phyloP scores from a whole-genome alignment of 2,113 vertebrate species.

The Pardalotus punctatus region DNA sequence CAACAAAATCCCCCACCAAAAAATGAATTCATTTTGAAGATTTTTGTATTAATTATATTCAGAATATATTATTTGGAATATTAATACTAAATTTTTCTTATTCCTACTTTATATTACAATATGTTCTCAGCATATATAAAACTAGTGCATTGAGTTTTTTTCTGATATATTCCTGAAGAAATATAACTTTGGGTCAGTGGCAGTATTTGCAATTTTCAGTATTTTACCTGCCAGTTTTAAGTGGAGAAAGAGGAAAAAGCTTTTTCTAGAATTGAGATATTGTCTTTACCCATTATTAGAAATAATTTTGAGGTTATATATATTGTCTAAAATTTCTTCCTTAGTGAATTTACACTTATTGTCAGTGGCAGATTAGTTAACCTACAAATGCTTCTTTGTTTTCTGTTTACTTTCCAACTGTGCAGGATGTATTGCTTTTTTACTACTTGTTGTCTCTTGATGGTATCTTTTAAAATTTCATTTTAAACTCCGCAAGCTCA shows the following conservation, averaged over 20 bases:
- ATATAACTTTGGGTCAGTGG: slow-evolving; percentile 28
- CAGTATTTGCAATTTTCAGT: slow-evolving; percentile 24
- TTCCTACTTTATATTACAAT: not conserved
- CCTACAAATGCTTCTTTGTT: slow-evolving; percentile 37
- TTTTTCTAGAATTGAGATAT: not conserved
- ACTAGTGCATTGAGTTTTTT: not conserved
- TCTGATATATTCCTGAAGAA: not conserved
- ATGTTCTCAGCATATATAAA: not conserved
- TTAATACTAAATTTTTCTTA: not conserved
- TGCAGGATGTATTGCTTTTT: slow-evolving; percentile 74
- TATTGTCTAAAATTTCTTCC: not conserved
- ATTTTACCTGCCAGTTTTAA: not conserved
- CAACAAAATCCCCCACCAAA: not conserved
- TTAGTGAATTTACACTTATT: not conserved
- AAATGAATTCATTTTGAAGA: not conserved
- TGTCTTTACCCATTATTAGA: not conserved
- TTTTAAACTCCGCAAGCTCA: slow-evolving; percentile 76
- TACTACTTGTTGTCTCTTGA: slow-evolving; percentile 72
- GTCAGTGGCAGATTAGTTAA: not conserved
- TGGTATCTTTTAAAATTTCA: slow-evolving; percentile 71
- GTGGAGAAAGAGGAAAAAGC: not conserved
- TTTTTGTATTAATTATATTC: not conserved
- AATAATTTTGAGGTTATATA: not conserved
- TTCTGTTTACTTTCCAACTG: slow-evolving; percentile 63
- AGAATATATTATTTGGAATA: not conserved